A percentile compares a stretch with the other conserved stretches of the same genome.
Conservation (phyloP, 1,140 invertebrate species). For the Caenorhabditis brenneri region DNA sequence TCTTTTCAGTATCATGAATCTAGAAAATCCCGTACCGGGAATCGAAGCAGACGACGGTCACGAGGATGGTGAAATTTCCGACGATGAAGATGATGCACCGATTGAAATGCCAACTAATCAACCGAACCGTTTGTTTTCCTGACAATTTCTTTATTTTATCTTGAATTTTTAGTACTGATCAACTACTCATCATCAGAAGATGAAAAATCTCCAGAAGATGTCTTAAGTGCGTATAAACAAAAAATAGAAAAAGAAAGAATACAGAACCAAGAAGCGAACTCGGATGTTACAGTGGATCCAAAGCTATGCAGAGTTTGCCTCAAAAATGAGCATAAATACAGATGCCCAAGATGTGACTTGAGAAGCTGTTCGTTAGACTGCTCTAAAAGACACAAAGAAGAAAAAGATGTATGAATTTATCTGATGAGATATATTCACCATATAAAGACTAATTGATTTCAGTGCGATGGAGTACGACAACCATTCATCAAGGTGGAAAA, state of each 20-base stretch:
- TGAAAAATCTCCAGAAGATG: slow-evolving; percentile 27
- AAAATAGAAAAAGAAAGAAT: background rate
- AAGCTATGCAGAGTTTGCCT: slow-evolving; percentile 16
- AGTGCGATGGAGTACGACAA: slow-evolving; percentile 17
- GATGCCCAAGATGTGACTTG: background rate
- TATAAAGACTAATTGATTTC: background rate
- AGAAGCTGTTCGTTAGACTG: background rate
- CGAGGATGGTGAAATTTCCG: slow-evolving; percentile 1
- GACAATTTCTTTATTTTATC: background rate
- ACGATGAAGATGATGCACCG: slow-evolving; percentile 17
- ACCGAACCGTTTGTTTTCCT: background rate
- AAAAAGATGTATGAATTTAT: background rate
- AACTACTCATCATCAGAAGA: slow-evolving; percentile 12
- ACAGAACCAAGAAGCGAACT: background rate
- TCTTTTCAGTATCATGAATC: slow-evolving; percentile 1
- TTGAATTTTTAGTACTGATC: background rate
- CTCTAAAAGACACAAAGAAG: background rate
- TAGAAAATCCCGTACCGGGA: no score
- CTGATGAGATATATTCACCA: no score
- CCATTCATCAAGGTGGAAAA: background rate
- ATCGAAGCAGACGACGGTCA: background rate
- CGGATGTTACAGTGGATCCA: background rate
- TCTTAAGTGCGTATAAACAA: background rate
- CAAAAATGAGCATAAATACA: slow-evolving; percentile 28
- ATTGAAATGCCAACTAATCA: slow-evolving; percentile 1